Conservation (phyloP, 1,140 invertebrate species). For the Panagrolaimus sp. region DNA sequence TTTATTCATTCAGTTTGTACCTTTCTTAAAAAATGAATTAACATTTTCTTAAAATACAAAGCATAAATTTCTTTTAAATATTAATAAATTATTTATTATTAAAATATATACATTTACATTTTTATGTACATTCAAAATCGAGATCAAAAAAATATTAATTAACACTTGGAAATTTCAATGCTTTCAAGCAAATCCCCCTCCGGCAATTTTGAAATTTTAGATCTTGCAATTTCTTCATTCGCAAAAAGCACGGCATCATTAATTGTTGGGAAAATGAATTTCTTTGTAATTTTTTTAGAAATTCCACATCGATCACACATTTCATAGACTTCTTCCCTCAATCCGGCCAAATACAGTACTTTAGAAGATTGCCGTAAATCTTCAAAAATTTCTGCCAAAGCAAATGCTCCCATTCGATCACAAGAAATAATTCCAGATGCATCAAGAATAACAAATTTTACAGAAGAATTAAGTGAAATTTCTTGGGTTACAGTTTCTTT, state of each 20-base stretch:
- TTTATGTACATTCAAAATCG: too few relatives aligned
- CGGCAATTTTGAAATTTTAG: too few relatives aligned
- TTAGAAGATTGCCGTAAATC: background rate
- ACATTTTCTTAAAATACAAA: too few relatives aligned
- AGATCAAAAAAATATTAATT: too few relatives aligned
- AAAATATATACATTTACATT: too few relatives aligned
- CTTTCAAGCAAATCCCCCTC: too few relatives aligned
- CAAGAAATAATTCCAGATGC: background rate
- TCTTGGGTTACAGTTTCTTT: background rate
- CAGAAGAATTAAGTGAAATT: background rate
- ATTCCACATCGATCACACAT: background rate
- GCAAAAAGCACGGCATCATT: background rate
- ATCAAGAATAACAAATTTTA: background rate
- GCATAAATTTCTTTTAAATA: too few relatives aligned
- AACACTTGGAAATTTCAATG: too few relatives aligned
- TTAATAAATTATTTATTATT: too few relatives aligned
- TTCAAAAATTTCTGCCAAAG: background rate
- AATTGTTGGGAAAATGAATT: background rate
- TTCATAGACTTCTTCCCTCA: background rate
- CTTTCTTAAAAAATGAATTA: too few relatives aligned
- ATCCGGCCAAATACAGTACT: background rate
- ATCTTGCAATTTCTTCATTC: background rate
- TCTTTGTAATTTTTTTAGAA: background rate
- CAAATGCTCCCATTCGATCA: conserved; percentile 3
- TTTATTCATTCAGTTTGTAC: too few relatives aligned